Evolutionary conservation across 2,888 invertebrate genomes (phyloP).

Genomic region (Petrophora chlorosata): DNA sequence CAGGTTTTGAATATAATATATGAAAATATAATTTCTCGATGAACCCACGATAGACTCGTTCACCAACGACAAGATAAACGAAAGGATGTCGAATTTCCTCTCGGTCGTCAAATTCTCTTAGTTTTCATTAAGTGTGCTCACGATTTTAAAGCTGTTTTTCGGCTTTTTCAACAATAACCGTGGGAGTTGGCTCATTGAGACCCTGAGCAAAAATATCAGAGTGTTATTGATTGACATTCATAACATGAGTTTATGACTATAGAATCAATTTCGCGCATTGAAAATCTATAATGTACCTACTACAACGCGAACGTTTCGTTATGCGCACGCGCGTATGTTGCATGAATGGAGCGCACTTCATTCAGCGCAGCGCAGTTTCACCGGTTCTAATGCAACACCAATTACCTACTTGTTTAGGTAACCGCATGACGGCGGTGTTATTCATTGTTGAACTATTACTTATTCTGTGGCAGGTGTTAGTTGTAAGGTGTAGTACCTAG

Average conservation of each 20-base stretch:
- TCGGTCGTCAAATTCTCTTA: not conserved
- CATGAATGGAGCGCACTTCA: slow-evolving; percentile 71
- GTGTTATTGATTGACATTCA: slow-evolving; percentile 7
- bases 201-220: slow-evolving; percentile 4
- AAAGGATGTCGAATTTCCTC: slow-evolving; percentile 5
- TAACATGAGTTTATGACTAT: slow-evolving; percentile 35
- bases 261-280: slow-evolving; percentile 44
- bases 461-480: slow-evolving; percentile 5
- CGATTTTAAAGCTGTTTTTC: not conserved
- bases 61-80: slow-evolving; percentile 1
- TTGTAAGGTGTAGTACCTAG: slow-evolving; percentile 1
- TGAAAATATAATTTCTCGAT: slow-evolving; percentile 2
- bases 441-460: not conserved
- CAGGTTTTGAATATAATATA: not conserved
- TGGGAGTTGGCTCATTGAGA: not conserved
- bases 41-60: too few species aligned
- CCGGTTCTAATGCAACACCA: slow-evolving; percentile 59
- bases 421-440: slow-evolving; percentile 34
- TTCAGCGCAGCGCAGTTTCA: slow-evolving; percentile 56
- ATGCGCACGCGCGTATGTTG: slow-evolving; percentile 54
- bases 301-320: slow-evolving; percentile 51
- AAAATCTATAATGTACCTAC: slow-evolving; percentile 47
- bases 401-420: slow-evolving; percentile 57
- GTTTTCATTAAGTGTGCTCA: not conserved
- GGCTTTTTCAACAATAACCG: not conserved